Conservation (phyloP, 2,113 vertebrate species). For the human region DNA sequence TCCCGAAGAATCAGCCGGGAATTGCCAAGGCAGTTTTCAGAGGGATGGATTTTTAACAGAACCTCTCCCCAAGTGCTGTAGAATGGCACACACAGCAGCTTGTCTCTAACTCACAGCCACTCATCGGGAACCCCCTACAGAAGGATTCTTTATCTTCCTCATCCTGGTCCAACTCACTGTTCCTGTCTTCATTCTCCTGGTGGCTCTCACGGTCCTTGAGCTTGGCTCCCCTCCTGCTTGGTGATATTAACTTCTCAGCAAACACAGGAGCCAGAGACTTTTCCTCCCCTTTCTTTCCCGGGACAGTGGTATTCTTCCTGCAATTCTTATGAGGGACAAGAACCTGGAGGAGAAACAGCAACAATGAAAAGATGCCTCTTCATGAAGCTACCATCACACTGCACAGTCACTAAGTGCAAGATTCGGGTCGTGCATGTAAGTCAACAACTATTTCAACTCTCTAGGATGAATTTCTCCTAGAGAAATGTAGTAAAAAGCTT, state of each 20-base stretch:
- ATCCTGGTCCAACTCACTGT: background rate
- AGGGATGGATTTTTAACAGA: background rate
- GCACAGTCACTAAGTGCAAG: background rate
- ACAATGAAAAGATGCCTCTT: background rate
- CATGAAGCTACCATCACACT: background rate
- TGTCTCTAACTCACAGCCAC: background rate
- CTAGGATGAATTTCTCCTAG: background rate
- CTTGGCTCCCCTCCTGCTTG: constrained; percentile 79
- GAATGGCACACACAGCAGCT: background rate
- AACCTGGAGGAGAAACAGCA: background rate
- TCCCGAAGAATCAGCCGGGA: background rate
- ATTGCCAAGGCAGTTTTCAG: background rate
- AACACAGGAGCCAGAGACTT: background rate
- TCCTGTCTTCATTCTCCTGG: background rate
- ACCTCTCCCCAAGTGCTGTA: background rate
- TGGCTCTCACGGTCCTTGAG: constrained; percentile 75
- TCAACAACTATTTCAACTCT: background rate
- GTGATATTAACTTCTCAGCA: constrained; percentile 61
- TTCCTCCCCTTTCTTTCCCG: background rate
- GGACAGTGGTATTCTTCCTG: background rate
- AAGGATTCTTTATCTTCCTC: background rate
- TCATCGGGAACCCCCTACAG: background rate
- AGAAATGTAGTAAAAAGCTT: background rate
- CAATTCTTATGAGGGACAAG: background rate
- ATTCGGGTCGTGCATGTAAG: background rate